Base-by-base conservation (phyloP, 2,113 vertebrate species). In the Hemiprocne comata region DNA sequence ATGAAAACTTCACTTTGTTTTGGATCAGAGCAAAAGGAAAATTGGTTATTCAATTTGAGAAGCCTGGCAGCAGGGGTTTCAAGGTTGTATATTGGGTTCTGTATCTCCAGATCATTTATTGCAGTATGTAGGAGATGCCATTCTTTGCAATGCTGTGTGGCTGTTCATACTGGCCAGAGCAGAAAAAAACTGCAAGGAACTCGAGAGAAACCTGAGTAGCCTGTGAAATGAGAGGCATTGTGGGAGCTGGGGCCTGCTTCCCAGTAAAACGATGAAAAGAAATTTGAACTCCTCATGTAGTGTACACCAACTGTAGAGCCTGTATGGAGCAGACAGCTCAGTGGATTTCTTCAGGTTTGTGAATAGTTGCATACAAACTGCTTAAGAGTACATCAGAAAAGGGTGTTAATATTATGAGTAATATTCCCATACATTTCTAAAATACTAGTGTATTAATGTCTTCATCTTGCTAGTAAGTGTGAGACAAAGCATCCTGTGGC, bases 1-100 rank as follows among this genome's bases (percentile, higher is more conserved):
- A 77, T 36, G 38, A 95, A 86, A 96, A 90, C 64, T 87, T 91
- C 50, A 24, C 87, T 90, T 94, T 86, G 83, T 62, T 93, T 83
- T 74, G 60, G 51, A 94, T 84, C 55, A 86, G 69, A 92, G 34
- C 38, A 16, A 90, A 94, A 81, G 88, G 83, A 85, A 93, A 94
- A 95, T 64, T 21, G 79, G 42, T 77, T 95, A 86, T 94, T 90
- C 86, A 66, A n/a, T 92, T 88, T 81, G 76, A 84, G 88, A 65
- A 90, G 57, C 51, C 65, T 90, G 6, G 18, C 76, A 96, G 83
- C 65, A 84, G 61, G 44, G 38, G 55, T 62, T 90, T 86, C 73
- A 67, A 71, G 85, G 86, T 74, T 84, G 51, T 55, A 20, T 67
- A 13, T 66, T 86, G 60, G 67, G 33, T 78, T 93, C 73, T 58